Evolutionary conservation across 2,113 vertebrate species (phyloP).

Genomic region (Pomatorhinus ruficollis): DNA sequence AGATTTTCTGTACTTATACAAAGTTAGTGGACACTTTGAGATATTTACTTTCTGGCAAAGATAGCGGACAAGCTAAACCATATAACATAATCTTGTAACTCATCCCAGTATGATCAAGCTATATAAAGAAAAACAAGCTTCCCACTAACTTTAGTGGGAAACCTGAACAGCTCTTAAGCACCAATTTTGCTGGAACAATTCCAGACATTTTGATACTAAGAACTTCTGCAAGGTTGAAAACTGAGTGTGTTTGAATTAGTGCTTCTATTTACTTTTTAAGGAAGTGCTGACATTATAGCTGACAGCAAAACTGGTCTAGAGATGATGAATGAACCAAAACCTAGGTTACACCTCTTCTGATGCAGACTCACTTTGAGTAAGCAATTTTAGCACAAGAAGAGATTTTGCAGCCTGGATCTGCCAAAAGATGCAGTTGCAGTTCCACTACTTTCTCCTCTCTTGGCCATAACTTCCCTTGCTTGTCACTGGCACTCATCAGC

Average conservation of each 20-base stretch:
- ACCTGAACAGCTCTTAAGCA: background rate
- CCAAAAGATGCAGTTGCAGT: background rate
- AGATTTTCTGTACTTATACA: background rate
- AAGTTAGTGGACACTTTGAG: background rate
- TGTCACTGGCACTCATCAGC: background rate
- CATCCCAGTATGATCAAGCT: rapidly evolving
- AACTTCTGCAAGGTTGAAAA: background rate
- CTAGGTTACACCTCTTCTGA: background rate
- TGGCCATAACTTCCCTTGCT: background rate
- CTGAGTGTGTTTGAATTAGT: background rate
- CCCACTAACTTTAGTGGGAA: background rate
- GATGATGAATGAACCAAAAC: background rate
- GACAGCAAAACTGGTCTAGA: background rate
- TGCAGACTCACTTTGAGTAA: background rate
- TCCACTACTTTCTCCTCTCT: background rate
- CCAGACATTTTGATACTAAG: background rate
- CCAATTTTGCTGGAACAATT: background rate
- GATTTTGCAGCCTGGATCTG: background rate
- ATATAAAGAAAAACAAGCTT: background rate
- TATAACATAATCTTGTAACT: background rate
- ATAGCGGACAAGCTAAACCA: background rate
- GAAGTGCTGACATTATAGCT: background rate
- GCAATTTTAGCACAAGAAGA: background rate
- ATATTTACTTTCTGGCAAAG: background rate
- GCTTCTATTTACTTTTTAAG: background rate